Base-by-base conservation (phyloP, 2,113 vertebrate species). In the Fregata magnificens region DNA sequence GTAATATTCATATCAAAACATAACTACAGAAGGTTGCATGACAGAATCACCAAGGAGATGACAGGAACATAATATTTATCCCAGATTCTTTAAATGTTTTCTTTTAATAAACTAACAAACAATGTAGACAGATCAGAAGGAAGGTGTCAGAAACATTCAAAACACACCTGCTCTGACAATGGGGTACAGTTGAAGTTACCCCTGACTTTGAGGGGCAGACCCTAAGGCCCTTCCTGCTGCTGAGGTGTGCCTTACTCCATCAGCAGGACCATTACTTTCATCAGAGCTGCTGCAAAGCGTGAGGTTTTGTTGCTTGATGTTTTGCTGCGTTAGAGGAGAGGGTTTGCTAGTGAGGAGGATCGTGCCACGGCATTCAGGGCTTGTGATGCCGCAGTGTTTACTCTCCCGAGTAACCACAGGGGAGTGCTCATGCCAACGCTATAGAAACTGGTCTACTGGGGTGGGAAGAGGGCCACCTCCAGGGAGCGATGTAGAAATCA, bases 1-100 rank as follows among this genome's bases (percentile, higher is more conserved):
- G 96, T 98, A 85, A 94, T 96, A 94, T 90, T 97, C 73, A 88
- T 72, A 91, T 82, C 32, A 38, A 95, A 97, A 90, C 52, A 69
- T 24, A 66, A 53, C 85, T 95, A 78, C 56, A 91, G 50, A 69
- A 95, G 83, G 42, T 62, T 61, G 18, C 42, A 42, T 29, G 40
- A 93, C 61, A 87, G 88, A 83, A 95, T 65, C 80, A 88, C 69
- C 82, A 89, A 88, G 94, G 69, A 58, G 11, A 86, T 92, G 49
- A 86, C 65, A 95, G 38, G 10, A 97, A 76, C 34, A 88, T 70
- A 62, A 32, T 93, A 92, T 94, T 96, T 94, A 86, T 56, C 67
- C 47, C 34, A 74, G 83, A 89, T 80, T 88, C 78, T 96, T 92
- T 88, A 94, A 61, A 69, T 80, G 70, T 22, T 31, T 20, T 36